Evolutionary conservation across 2,797 vertebrate genomes (phyloP), one percentile per base, ranked within the genome.

Genomic region (Nothura maculosa): DNA sequence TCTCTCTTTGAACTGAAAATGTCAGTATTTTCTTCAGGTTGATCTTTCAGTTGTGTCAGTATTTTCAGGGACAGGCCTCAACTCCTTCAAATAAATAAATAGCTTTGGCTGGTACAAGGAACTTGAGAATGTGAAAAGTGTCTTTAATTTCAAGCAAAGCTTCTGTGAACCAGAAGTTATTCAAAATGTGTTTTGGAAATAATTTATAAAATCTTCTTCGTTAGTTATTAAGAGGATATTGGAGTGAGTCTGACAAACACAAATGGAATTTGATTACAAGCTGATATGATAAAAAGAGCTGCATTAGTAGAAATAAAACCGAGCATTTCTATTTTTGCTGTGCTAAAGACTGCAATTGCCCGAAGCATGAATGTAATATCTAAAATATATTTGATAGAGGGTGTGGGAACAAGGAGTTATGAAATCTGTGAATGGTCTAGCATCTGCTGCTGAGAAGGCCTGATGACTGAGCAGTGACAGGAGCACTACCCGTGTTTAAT

Each of bases 331-430:
- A 24, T 81, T 50, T 85, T 95, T 81, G 62, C 20, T 83, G 12
- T 38, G 54, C 52, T 92, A 88, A 92, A 82, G 79, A 54, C 54
- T 62, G 4, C 78, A 60, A 92, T 97, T 94, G 88, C 70, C 74
- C n/a, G 47, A 72, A 66, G 61, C 43, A 6, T 4, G 2, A 68
- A 66, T 96, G 42, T 69, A 81, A 72, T 52, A 25, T 45, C 21
- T 57, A 18, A 70, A 19, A 75, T 72, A 48, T 92, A 58, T 86
- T 67, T 84, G 52, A 68, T 17, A 22, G 43, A 78, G 28, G 38
- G 5, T 87, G 27, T 77, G 58, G 70, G 86, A 89, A 87, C 19
- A 85, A 68, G 42, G 24, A 3, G 1, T 57, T 54, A 48, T 15
- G 36, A 82, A 72, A 74, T 72, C 61, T 63, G 25, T 58, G 58